Evolutionary conservation across 1,140 invertebrate genomes (phyloP).

Genomic region (Drosophila setifemur): DNA sequence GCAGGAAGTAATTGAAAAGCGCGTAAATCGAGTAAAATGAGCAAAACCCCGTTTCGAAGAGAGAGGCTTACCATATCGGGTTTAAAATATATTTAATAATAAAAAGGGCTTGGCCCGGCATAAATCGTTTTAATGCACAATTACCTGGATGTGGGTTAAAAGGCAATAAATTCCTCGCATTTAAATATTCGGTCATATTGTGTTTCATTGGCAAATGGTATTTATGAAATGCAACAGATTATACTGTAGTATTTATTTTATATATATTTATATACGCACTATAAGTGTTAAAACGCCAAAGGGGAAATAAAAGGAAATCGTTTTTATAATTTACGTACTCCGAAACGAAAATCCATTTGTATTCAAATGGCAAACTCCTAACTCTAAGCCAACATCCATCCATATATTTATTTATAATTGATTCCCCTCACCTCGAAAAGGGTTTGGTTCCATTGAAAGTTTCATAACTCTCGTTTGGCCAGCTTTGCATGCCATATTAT

Average conservation of each 20-base stretch:
- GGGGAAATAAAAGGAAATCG: too few relatives aligned
- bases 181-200: too few relatives aligned
- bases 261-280: too few relatives aligned
- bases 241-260: too few relatives aligned
- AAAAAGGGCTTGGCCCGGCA: not conserved
- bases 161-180: too few relatives aligned
- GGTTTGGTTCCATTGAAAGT: constrained; percentile 30
- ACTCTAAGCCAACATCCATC: not conserved
- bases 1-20: constrained; percentile 27
- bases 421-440: too few relatives aligned
- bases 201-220: too few relatives aligned
- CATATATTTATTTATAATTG: constrained; percentile 3
- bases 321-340: too few relatives aligned
- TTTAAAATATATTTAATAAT: not conserved
- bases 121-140: not conserved
- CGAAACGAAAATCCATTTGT: too few relatives aligned
- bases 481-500: constrained; percentile 47
- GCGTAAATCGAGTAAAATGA: constrained; percentile 11
- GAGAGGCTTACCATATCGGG: not conserved
- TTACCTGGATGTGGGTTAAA: not conserved
- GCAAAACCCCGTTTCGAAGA: constrained; percentile 1
- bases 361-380: too few relatives aligned
- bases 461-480: constrained; percentile 39
- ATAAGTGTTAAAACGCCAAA: too few relatives aligned
- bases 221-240: too few relatives aligned